Percentiles rank a stretch among this genome's conserved stretches.
Evolutionary conservation across 2,113 vertebrate genomes (phyloP).

Genomic region (Scatophagus argus): DNA sequence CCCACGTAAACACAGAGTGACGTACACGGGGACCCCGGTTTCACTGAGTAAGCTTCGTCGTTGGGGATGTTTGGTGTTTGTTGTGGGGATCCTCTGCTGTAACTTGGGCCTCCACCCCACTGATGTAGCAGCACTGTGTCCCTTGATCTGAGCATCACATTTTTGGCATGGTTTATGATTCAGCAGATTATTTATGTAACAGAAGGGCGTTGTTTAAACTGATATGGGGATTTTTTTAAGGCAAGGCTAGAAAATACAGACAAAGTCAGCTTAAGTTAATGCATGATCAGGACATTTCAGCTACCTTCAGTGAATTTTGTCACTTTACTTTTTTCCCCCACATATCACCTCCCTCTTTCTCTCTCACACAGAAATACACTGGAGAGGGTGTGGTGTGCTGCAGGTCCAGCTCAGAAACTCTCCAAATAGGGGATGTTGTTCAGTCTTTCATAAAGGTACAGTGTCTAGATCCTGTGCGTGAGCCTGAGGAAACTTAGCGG

Average conservation of each 20-base stretch:
- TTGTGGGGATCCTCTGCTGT: slow-evolving; percentile 31
- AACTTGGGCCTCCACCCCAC: background rate
- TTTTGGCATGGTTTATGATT: slow-evolving; percentile 45
- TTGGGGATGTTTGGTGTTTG: slow-evolving; percentile 51
- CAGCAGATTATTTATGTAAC: slow-evolving; percentile 44
- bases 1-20: slow-evolving; percentile 74
- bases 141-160: slow-evolving; percentile 14
- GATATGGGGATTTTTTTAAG: slow-evolving; percentile 7
- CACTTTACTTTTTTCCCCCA: background rate
- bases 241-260: background rate
- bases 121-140: background rate
- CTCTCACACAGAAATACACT: background rate
- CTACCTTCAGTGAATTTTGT: background rate
- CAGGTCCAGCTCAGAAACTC: slow-evolving; percentile 40
- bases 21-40: slow-evolving; percentile 74
- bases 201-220: slow-evolving; percentile 29
- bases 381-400: slow-evolving; percentile 46
- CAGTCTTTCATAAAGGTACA: slow-evolving; percentile 74
- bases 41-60: slow-evolving; percentile 63
- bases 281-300: background rate
- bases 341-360: background rate
- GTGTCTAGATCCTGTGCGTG: slow-evolving; percentile 67
- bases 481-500: slow-evolving; percentile 77
- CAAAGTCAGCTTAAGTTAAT: background rate
- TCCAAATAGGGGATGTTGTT: slow-evolving; percentile 74